Percentiles rank a stretch among this genome's conserved stretches.
These are phyloP conservation scores for Campylomormyrus tamandua DNA, from an alignment of 2,113 vertebrate genomes.

Conservation along the genomic window DNA sequence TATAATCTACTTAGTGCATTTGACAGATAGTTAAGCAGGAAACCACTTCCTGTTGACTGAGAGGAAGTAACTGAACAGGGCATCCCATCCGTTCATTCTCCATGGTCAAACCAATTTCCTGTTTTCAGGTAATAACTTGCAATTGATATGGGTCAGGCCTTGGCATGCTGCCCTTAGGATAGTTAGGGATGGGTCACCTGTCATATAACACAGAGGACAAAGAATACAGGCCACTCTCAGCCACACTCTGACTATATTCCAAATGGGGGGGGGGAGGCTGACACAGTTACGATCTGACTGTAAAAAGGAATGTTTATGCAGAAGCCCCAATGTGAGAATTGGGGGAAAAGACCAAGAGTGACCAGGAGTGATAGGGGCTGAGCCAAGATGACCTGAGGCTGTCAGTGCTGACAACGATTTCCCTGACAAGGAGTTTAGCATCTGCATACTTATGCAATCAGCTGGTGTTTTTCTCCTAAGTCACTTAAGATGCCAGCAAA, in stretches of 20 bases:
- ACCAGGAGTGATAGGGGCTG: not conserved
- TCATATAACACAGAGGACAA: not conserved
- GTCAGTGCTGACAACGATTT: not conserved
- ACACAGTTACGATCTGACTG: not conserved
- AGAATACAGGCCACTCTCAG: not conserved
- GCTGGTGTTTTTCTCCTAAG: not conserved
- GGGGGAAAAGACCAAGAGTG: not conserved
- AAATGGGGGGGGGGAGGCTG: not conserved
- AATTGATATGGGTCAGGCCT: not conserved
- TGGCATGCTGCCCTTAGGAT: not conserved
- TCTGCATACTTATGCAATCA: not conserved
- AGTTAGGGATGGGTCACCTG: not conserved
- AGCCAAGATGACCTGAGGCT: not conserved
- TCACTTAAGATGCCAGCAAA: not conserved
- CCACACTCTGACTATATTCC: not conserved
- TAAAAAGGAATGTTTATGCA: not conserved
- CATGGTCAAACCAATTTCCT: not conserved
- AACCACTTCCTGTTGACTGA: not conserved
- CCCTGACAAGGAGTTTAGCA: not conserved
- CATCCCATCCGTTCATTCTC: not conserved
- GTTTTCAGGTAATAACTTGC: not conserved
- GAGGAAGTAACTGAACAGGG: not conserved
- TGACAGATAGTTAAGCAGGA: not conserved
- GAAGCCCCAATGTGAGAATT: not conserved
- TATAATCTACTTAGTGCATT: not conserved